These are phyloP conservation scores for Sturmia bella DNA, from an alignment of 2,888 invertebrate genomes.

Conservation along the genomic window DNA sequence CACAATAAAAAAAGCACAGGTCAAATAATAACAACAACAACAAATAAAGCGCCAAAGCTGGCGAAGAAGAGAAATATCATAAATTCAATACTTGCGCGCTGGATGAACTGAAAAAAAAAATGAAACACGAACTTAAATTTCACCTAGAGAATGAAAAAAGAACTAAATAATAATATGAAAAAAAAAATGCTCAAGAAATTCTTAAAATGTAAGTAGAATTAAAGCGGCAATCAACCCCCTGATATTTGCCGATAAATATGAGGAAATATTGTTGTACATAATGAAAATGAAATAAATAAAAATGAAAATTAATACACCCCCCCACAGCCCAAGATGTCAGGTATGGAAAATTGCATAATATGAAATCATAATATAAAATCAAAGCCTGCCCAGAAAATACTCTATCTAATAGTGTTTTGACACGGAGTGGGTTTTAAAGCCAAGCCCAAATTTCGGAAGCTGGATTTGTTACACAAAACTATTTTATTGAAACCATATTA, in stretches of 20 bases:
- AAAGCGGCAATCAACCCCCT: conserved; percentile 27
- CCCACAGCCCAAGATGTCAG: conserved; percentile 4
- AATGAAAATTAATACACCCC: conserved; percentile 46
- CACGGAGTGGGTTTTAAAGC: no score
- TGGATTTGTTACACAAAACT: no score
- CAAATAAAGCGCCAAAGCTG: conserved; percentile 36
- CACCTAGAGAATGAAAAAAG: conserved; percentile 38
- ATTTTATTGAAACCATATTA: no score
- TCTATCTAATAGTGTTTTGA: no score
- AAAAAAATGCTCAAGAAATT: conserved; percentile 28
- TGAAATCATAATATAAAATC: no score
- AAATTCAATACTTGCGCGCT: conserved; percentile 69
- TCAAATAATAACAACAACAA: conserved; percentile 66
- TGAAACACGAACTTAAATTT: conserved; percentile 45
- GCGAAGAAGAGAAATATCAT: conserved; percentile 70
- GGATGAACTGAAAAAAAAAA: conserved; percentile 46
- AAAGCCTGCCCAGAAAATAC: no score
- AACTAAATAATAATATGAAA: conserved; percentile 8
- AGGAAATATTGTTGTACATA: conserved; percentile 48
- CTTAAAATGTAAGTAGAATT: conserved; percentile 37
- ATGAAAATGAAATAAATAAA: conserved; percentile 48
- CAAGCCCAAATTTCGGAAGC: no score
- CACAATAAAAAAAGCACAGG: conserved; percentile 56
- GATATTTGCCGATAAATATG: conserved; percentile 52
- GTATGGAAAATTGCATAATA: conserved; percentile 8